Evolutionary conservation across 2,113 vertebrate genomes (phyloP).

Genomic region (human): DNA sequence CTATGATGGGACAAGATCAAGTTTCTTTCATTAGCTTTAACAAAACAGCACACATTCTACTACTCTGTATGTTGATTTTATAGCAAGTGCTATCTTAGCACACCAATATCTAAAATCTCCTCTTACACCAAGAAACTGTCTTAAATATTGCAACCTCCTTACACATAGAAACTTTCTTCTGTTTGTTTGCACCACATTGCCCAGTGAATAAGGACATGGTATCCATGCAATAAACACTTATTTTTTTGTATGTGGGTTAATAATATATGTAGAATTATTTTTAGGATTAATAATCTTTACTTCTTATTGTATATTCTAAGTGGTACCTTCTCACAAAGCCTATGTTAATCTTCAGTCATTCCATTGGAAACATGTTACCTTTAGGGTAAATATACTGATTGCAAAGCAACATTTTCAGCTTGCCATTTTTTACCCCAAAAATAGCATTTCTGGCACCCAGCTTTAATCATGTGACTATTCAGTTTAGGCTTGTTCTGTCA

Average conservation of each 20-base stretch:
- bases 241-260: background rate
- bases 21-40: background rate
- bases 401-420: constrained; percentile 25
- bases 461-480: background rate
- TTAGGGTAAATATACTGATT: constrained; percentile 29
- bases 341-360: constrained; percentile 42
- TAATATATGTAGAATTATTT: background rate
- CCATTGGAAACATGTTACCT: background rate
- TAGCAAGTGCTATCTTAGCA: background rate
- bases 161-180: background rate
- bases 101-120: background rate
- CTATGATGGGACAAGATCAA: background rate
- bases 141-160: background rate
- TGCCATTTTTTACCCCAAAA: constrained; percentile 18
- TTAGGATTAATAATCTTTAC: constrained; percentile 1
- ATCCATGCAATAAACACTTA: background rate
- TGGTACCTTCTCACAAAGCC: background rate
- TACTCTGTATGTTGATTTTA: background rate
- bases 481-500: background rate
- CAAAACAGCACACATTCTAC: background rate
- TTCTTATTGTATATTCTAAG: constrained; percentile 14
- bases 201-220: background rate
- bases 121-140: background rate
- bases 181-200: background rate
- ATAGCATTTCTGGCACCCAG: constrained; percentile 24